A percentile compares a stretch with the other conserved stretches of the same genome.
These are phyloP conservation scores for Leptoclinus maculatus DNA, from an alignment of 2,797 vertebrate genomes.

Conservation along the genomic window DNA sequence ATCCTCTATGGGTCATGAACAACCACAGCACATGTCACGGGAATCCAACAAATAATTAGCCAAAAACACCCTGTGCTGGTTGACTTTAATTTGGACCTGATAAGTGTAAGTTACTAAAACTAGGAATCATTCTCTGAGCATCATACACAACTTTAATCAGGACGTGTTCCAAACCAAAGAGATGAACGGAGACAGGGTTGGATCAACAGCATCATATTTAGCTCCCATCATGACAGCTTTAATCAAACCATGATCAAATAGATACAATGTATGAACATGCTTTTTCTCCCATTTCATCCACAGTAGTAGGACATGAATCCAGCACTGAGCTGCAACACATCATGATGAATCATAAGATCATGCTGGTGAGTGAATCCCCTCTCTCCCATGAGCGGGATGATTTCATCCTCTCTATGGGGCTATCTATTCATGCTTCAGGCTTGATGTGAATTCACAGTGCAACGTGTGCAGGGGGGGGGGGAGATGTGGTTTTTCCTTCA, in stretches of 20 bases:
- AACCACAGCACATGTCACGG: not conserved
- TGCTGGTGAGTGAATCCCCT: slow-evolving; percentile 48
- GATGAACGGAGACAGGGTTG: not conserved
- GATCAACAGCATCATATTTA: not conserved
- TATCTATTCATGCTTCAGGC: slow-evolving; percentile 43
- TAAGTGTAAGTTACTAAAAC: not conserved
- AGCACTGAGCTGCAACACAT: slow-evolving; percentile 21
- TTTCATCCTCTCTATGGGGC: slow-evolving; percentile 56
- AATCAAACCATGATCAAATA: not conserved
- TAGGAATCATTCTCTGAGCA: not conserved
- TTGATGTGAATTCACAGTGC: slow-evolving; percentile 35
- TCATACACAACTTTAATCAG: not conserved
- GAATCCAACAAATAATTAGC: not conserved
- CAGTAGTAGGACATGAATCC: slow-evolving; percentile 9
- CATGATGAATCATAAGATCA: slow-evolving; percentile 55
- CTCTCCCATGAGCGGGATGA: slow-evolving; percentile 56
- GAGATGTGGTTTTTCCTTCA: slow-evolving; percentile 26
- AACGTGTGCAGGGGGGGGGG: slow-evolving; percentile 33
- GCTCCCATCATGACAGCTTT: not conserved
- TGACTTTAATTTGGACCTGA: not conserved
- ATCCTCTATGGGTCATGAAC: not conserved
- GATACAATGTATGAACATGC: not conserved
- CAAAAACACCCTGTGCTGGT: not conserved
- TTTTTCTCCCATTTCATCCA: not conserved
- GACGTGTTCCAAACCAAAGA: not conserved